Conservation (phyloP, 2,888 invertebrate species). For the Beris chalybata region DNA sequence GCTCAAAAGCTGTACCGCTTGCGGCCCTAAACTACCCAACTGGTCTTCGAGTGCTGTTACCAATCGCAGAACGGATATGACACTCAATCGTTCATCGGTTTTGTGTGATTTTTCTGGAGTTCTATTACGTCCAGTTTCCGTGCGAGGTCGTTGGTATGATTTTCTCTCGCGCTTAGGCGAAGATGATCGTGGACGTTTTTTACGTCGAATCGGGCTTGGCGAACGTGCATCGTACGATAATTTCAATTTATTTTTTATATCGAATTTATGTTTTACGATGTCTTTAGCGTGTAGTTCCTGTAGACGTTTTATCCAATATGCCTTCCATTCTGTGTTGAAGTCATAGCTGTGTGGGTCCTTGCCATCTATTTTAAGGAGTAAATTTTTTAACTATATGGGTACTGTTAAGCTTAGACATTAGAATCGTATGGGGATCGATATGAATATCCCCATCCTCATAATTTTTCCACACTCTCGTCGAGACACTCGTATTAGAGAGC, state of each 20-base stretch:
- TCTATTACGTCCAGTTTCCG: not conserved
- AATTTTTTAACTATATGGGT: not conserved
- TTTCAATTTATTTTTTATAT: conserved; percentile 32
- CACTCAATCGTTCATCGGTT: conserved; percentile 25
- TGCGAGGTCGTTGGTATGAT: not conserved
- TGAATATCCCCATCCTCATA: not conserved
- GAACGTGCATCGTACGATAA: conserved; percentile 34
- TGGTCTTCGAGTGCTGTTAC: conserved; percentile 38
- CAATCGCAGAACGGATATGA: conserved; percentile 36
- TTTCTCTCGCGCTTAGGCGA: not conserved
- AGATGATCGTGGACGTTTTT: conserved; percentile 13
- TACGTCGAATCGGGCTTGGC: conserved; percentile 33
- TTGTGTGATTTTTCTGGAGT: not conserved
- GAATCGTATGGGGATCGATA: not conserved
- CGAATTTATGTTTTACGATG: conserved; percentile 33
- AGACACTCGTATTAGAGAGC: not conserved
- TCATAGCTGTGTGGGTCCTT: conserved; percentile 37
- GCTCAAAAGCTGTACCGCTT: conserved; percentile 37
- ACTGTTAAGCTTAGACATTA: not conserved
- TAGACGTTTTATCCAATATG: conserved; percentile 34
- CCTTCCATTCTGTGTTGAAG: conserved; percentile 38
- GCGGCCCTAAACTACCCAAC: conserved; percentile 39
- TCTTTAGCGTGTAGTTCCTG: conserved; percentile 33
- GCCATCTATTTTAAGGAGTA: conserved; percentile 28
- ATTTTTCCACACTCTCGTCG: too few relatives aligned